Evolutionary conservation across 1,140 invertebrate genomes (phyloP), one percentile per base, ranked within the genome.

Genomic region (Drosophila kurseongensis): DNA sequence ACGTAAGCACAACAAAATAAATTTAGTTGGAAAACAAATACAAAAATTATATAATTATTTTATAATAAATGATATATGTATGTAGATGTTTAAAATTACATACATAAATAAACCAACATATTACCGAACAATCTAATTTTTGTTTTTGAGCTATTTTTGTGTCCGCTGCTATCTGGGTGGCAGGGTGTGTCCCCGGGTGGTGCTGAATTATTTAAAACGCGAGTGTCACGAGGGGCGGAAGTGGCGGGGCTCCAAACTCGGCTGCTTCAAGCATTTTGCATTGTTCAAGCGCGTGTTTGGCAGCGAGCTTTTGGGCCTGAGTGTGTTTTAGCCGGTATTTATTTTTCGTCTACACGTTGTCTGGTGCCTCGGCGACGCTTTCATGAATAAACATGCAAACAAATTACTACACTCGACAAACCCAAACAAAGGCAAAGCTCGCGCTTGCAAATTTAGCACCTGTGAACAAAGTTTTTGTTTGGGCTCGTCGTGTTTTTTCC

Each of bases 381-480:
- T 48, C 59, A 85, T 81, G 78, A 81, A 86, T 78, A 86, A 86
- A 78, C 75, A 78, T 54, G 65, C 69, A 48, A 88, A 79, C 84
- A 79, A 88, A 88, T 84, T 84, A 80, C 78, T 60, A 42, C 63
- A 74, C 81, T 84, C 55, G 56, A 77, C 62, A 66, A 59, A 56
- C 66, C 68, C 9, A 40, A 71, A 69, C 66, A 78, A 69, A 71
- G 40, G 36, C 51, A 72, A 68, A 56, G 45, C 51, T 65, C 42
- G 38, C 13, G 63, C 63, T 45, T 16, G 38, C 65, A 75, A 56
- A 65, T 78, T 80, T 78, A 61, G 58, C 75, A 78, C 66, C 65
- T 88, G 71, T 41, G 60, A 42, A 48, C 41, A 47, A 7, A 47
- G 51, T 51, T 61, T 52, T 65, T 68, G 36, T 61, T 60, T 68